phyloP scores from a whole-genome alignment of 2,113 vertebrate genomes.

The Microtus ochrogaster region DNA sequence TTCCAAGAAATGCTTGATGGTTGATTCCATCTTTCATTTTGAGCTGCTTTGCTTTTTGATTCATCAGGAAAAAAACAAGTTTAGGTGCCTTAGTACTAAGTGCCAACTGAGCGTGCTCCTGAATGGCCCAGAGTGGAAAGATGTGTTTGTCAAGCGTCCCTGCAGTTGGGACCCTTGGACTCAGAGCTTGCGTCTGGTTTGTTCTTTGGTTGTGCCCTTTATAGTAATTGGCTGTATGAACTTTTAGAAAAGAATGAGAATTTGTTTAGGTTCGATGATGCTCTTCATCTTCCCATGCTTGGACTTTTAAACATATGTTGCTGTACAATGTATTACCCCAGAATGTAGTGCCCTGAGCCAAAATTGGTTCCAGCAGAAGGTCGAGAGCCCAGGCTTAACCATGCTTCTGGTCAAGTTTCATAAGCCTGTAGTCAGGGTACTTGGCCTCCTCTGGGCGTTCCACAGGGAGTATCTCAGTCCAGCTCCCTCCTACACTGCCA shows the following conservation, averaged over 20 bases:
- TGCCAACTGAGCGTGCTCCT: background rate
- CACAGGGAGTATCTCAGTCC: no score
- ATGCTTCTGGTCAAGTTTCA: background rate
- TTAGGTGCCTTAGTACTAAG: background rate
- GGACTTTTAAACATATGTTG: conserved; percentile 14
- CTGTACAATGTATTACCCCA: background rate
- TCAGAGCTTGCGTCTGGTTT: background rate
- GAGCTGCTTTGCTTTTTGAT: background rate
- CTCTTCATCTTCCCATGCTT: background rate
- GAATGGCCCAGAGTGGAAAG: background rate
- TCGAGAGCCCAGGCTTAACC: background rate
- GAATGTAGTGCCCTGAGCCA: background rate
- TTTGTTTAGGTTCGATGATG: background rate
- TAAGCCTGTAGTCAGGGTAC: background rate
- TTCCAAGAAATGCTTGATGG: background rate
- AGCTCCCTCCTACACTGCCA: background rate
- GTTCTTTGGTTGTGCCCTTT: background rate
- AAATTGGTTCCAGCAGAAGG: background rate
- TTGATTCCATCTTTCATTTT: background rate
- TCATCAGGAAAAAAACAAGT: background rate
- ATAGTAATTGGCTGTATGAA: conserved; percentile 42
- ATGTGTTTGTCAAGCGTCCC: background rate
- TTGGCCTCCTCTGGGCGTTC: background rate
- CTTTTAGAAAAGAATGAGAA: conserved; percentile 18
- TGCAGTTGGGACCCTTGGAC: background rate